phyloP scores from a whole-genome alignment of 2,888 invertebrate genomes.

The Drosophila borborema region DNA sequence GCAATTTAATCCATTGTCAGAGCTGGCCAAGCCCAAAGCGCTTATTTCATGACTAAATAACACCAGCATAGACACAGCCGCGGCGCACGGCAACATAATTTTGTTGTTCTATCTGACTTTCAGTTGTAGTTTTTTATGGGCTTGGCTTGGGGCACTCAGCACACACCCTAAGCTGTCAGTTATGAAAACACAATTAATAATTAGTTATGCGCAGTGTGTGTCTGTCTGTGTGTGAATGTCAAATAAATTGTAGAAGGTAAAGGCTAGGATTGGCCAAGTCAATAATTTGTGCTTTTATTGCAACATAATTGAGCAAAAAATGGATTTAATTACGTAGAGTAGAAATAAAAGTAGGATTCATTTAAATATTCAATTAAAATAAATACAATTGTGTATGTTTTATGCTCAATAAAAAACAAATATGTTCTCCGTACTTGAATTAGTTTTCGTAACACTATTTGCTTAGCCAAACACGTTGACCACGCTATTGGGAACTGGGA shows the following conservation, averaged over 20 bases:
- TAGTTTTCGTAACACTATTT: neutral
- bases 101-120: constrained; percentile 35
- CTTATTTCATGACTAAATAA: constrained; percentile 52
- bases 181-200: constrained; percentile 34
- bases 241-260: constrained; percentile 21
- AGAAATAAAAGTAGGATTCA: neutral
- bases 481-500: constrained; percentile 29
- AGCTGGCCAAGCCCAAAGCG: constrained; percentile 34
- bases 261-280: neutral
- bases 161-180: constrained; percentile 48
- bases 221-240: neutral
- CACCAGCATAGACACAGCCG: constrained; percentile 59
- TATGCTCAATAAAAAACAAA: neutral
- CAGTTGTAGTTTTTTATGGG: constrained; percentile 41
- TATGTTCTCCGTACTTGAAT: neutral
- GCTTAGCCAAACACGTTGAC: constrained; percentile 1
- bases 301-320: neutral
- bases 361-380: neutral
- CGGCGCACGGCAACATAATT: constrained; percentile 67
- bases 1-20: constrained; percentile 31
- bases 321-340: neutral
- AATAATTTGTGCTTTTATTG: neutral
- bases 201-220: neutral
- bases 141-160: constrained; percentile 31
- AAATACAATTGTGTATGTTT: neutral